These are phyloP conservation scores for Fregetta grallaria DNA, from an alignment of 2,113 vertebrate species.

Conservation along the genomic window DNA sequence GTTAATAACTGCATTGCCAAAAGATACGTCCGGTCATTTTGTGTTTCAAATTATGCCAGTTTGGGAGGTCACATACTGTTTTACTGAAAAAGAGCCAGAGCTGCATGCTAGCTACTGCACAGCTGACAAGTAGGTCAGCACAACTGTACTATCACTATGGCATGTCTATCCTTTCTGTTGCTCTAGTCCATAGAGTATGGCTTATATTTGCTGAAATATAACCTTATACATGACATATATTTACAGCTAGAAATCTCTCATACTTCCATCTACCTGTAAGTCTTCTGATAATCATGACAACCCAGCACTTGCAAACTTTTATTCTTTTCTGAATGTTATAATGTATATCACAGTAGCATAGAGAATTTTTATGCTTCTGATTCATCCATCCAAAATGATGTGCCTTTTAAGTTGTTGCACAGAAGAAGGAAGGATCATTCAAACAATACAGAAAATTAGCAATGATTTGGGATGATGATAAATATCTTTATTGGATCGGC, in stretches of 20 bases:
- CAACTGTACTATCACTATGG: not conserved
- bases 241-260: not conserved
- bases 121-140: constrained; percentile 7
- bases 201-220: not conserved
- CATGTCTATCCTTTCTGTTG: accelerated
- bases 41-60: not conserved
- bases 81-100: not conserved
- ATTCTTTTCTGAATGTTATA: not conserved
- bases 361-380: not conserved
- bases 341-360: accelerated
- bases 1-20: not conserved
- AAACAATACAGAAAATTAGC: not conserved
- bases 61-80: not conserved
- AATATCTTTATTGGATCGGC: not conserved
- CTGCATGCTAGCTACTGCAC: not conserved
- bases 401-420: not conserved
- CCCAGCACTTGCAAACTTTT: not conserved
- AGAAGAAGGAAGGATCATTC: not conserved
- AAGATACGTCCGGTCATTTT: not conserved
- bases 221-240: not conserved
- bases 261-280: not conserved
- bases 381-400: not conserved
- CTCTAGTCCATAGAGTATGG: not conserved
- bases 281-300: not conserved
- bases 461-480: not conserved